phyloP scores from a whole-genome alignment of 2,797 vertebrate genomes.

The Spinus olivaceus region DNA sequence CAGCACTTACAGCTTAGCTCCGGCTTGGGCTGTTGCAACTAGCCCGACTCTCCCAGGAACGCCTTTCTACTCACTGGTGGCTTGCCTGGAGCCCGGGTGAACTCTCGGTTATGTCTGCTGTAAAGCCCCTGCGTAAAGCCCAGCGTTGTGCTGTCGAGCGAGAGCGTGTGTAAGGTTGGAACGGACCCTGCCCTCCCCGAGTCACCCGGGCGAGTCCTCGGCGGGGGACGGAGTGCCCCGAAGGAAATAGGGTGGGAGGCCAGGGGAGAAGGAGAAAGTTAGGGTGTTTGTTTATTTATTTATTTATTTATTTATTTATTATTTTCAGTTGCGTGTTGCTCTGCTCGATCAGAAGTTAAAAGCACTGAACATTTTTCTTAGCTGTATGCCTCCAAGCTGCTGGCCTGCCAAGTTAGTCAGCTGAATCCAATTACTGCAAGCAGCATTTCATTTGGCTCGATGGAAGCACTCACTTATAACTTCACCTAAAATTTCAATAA shows the following conservation, averaged over 20 bases:
- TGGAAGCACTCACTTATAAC: slow-evolving; percentile 77
- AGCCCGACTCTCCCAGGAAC: not conserved
- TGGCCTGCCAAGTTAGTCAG: slow-evolving; percentile 79
- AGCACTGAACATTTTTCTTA: slow-evolving; percentile 74
- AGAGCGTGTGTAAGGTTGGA: not conserved
- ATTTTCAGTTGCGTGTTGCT: slow-evolving; percentile 16
- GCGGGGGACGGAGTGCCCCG: not conserved
- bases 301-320: not conserved
- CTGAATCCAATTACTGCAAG: slow-evolving; percentile 82
- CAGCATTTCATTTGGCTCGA: slow-evolving; percentile 81
- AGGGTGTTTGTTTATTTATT: not conserved
- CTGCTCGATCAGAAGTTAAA: slow-evolving; percentile 72
- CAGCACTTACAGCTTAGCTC: not conserved
- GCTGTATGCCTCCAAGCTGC: slow-evolving; percentile 78
- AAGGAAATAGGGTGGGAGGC: not conserved
- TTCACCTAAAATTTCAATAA: slow-evolving; percentile 81
- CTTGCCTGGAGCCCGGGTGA: not conserved
- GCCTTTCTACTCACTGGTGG: not conserved
- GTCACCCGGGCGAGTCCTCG: not conserved
- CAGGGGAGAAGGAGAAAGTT: slow-evolving; percentile 18
- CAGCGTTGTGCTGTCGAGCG: not conserved
- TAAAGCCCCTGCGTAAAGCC: not conserved
- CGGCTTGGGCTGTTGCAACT: not conserved
- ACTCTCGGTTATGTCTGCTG: not conserved
- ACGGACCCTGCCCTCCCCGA: not conserved